These are phyloP conservation scores for Carduelis carduelis DNA, from an alignment of 2,797 vertebrate genomes.

Conservation along the genomic window DNA sequence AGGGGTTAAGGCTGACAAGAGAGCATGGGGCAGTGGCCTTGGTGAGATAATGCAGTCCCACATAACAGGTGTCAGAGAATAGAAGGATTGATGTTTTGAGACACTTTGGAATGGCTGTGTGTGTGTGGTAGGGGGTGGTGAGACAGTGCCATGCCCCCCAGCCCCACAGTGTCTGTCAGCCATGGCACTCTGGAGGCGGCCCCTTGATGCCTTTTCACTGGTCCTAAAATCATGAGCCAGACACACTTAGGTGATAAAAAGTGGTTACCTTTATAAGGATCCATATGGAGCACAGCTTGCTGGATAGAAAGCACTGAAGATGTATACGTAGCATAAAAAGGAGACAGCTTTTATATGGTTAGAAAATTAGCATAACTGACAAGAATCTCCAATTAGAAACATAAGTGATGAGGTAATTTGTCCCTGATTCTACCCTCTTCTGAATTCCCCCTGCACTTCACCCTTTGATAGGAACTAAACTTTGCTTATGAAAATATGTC, in stretches of 20 bases:
- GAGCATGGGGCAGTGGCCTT: neutral
- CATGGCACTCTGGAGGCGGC: neutral
- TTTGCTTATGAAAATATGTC: neutral
- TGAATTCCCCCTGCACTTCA: neutral
- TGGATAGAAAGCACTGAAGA: fast-evolving
- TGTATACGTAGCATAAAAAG: fast-evolving
- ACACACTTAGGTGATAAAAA: neutral
- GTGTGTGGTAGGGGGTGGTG: neutral
- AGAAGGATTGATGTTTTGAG: fast-evolving
- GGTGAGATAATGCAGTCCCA: neutral
- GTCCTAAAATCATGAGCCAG: fast-evolving
- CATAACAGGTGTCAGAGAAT: too few species aligned
- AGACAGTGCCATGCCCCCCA: neutral
- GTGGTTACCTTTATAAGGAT: neutral
- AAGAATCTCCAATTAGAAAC: neutral
- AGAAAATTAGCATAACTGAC: neutral
- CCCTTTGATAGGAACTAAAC: neutral
- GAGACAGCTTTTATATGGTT: neutral
- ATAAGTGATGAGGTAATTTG: neutral
- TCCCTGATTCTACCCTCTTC: neutral
- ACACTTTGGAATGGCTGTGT: neutral
- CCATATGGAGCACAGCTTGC: too few species aligned
- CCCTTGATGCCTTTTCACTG: neutral
- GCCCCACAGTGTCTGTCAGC: fast-evolving
- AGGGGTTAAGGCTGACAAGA: neutral